Conservation (phyloP, 2,113 vertebrate genomes). For the Suncus etruscus region DNA sequence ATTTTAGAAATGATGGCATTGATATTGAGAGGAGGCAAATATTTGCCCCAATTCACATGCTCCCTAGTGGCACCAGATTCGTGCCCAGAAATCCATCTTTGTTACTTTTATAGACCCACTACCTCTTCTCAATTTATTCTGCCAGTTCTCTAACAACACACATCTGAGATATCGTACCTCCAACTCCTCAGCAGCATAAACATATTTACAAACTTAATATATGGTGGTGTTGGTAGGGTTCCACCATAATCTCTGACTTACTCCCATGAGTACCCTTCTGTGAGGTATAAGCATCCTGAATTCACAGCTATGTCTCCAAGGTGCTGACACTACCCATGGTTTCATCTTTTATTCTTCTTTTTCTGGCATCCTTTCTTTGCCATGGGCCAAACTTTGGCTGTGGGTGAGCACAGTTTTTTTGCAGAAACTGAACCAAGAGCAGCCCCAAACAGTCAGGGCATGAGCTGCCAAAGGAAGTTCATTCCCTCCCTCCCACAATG, state of each 20-base stretch:
- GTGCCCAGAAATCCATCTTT: not conserved
- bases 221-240: no score
- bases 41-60: not conserved
- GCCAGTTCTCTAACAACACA: not conserved
- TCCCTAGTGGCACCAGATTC: not conserved
- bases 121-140: not conserved
- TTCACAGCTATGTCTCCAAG: not conserved
- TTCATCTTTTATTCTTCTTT: not conserved
- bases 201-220: not conserved
- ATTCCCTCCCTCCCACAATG: not conserved
- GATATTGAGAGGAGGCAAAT: conserved; percentile 8
- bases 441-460: not conserved
- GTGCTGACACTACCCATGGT: not conserved
- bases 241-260: not conserved
- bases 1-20: not conserved
- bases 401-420: not conserved
- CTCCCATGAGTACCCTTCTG: not conserved
- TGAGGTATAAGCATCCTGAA: not conserved
- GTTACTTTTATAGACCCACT: not conserved
- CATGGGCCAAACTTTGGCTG: not conserved
- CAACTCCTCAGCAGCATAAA: not conserved
- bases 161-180: not conserved
- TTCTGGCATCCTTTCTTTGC: not conserved
- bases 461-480: not conserved
- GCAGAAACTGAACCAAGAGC: not conserved